Evolutionary conservation across 53 echinoderm and acorn worm species (phyloP), one percentile per base, ranked within the genome.

Genomic region (Holothuria scabra): DNA sequence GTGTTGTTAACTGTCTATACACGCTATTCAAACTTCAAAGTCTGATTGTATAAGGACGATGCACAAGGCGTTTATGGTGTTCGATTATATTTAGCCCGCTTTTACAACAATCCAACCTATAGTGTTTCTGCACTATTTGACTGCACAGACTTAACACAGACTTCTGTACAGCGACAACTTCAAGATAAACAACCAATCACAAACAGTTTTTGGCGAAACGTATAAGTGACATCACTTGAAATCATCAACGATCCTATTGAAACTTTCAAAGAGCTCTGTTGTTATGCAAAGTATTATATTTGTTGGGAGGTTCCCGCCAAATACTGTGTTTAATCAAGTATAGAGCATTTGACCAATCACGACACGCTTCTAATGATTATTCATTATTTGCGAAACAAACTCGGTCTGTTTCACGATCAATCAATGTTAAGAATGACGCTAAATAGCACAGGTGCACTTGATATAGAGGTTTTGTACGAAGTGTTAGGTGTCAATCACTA

Each of bases 1-100:
- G 78, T 78, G 78, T 78, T 78, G 78, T 78, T 78, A 78, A 78
- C 78, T 32, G 78, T 49, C 78, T 78, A 78, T 78, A 78, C 78
- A 78, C 78, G 78, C 78, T 78, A 78, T 78, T 78, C 78, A 78
- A 78, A 78, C 78, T 78, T 78, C 78, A 78, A 78, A 78, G 78
- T 78, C 78, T 78, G 78, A 78, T 78, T 78, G 78, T 78, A 78
- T 78, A 78, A 57, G 78, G 56, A 57, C 78, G 78, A 78, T 56
- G 78, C 78, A 78, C 78, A 78, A 78, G 78, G 78, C 78, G 78
- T 78, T 78, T 78, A 78, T 78, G 78, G 78, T 57, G 78, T 78
- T 78, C 78, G 78, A 78, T 78, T 26, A 78, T 78, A 52, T 52
- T 78, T 58, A 78, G 78, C 28, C 56, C 58, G 56, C 78, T 58